These are phyloP conservation scores for Leucoptera coffeella DNA, from an alignment of 2,888 invertebrate species.

Conservation along the genomic window DNA sequence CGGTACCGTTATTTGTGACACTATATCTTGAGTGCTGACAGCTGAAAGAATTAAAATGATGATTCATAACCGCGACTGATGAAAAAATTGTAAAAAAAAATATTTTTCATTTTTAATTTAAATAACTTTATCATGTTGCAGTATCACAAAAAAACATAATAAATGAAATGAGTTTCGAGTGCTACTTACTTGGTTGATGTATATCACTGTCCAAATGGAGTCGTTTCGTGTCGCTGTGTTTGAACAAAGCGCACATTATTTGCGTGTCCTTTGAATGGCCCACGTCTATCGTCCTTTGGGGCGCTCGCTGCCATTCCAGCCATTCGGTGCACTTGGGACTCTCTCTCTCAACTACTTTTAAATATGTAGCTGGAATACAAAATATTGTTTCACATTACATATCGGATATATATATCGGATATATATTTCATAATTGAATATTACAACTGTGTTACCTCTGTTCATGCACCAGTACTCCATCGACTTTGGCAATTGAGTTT, in stretches of 20 bases:
- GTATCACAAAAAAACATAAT: too few species aligned
- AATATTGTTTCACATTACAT: too few species aligned
- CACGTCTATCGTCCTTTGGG: slow-evolving; percentile 33
- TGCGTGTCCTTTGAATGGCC: slow-evolving; percentile 37
- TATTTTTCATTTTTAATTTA: slow-evolving; percentile 1
- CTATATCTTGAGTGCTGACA: slow-evolving; percentile 15
- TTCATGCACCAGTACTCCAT: slow-evolving; percentile 19
- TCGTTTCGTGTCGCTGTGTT: slow-evolving; percentile 40
- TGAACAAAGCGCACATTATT: slow-evolving; percentile 32
- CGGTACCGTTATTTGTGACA: slow-evolving; percentile 10
- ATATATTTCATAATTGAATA: too few species aligned
- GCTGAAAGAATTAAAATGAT: slow-evolving; percentile 12
- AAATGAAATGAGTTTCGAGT: too few species aligned
- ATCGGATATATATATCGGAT: too few species aligned
- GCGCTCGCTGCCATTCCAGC: slow-evolving; percentile 39
- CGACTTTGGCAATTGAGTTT: slow-evolving; percentile 9
- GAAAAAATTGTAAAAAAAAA: too few species aligned
- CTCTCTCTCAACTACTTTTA: slow-evolving; percentile 3
- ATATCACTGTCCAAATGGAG: too few species aligned
- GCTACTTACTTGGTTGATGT: too few species aligned
- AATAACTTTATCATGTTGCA: too few species aligned
- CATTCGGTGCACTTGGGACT: slow-evolving; percentile 20
- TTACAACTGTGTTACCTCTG: slow-evolving; percentile 14
- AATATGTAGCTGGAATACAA: slow-evolving; percentile 12
- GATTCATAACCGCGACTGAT: too few species aligned